Evolutionary conservation across 2,888 invertebrate genomes (phyloP).

Genomic region (Apamea anceps): DNA sequence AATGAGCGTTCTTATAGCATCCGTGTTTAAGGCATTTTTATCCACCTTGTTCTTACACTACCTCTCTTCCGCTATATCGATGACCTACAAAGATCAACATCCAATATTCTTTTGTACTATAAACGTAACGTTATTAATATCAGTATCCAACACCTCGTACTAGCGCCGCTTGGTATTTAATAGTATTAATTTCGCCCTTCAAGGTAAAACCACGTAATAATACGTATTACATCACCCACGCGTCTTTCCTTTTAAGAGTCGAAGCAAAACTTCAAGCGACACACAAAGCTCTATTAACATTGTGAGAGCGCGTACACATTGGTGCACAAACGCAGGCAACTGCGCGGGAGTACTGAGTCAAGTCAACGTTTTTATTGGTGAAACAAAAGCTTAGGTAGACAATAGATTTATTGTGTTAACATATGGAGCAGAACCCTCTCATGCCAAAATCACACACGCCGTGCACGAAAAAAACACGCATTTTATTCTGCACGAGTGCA

Average conservation of each 20-base stretch:
- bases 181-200: constrained; percentile 34
- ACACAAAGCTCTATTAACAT: constrained; percentile 44
- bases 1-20: neutral
- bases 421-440: neutral
- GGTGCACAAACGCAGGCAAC: neutral
- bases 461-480: neutral
- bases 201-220: constrained; percentile 53
- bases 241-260: constrained; percentile 51
- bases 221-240: constrained; percentile 57
- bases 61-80: neutral
- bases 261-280: constrained; percentile 42
- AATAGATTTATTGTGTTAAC: neutral
- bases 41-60: neutral
- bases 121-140: constrained; percentile 29
- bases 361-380: neutral
- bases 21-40: neutral
- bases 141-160: constrained; percentile 28
- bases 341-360: neutral
- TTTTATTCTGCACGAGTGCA: neutral
- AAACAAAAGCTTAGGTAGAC: constrained; percentile 7
- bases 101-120: neutral
- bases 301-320: neutral
- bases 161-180: constrained; percentile 23
- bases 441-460: constrained; percentile 1
- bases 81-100: neutral